Evolutionary conservation across 2,113 vertebrate genomes (phyloP).

Genomic region (Zeus faber): DNA sequence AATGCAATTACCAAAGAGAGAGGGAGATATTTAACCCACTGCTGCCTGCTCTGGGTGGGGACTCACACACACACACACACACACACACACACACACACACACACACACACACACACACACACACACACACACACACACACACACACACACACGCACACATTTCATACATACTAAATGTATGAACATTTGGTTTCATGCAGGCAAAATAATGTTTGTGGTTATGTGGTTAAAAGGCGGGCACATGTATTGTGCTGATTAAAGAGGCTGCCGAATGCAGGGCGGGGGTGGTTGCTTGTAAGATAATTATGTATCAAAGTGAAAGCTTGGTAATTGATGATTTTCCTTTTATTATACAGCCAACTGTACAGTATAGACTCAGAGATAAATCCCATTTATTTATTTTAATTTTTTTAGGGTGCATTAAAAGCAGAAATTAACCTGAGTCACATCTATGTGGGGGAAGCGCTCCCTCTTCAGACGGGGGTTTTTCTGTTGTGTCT

Average conservation of each 20-base stretch:
- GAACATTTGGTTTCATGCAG: constrained; percentile 24
- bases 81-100: not conserved
- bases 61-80: not conserved
- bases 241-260: constrained; percentile 43
- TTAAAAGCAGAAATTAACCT: too few species aligned
- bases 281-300: constrained; percentile 36
- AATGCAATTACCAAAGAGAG: not conserved
- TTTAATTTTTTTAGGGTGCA: too few species aligned
- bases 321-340: constrained; percentile 38
- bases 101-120: not conserved
- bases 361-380: too few species aligned
- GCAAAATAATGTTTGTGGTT: constrained; percentile 16
- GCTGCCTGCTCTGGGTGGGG: not conserved
- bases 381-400: too few species aligned
- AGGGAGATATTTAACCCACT: not conserved
- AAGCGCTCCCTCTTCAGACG: too few species aligned
- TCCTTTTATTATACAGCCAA: constrained; percentile 20
- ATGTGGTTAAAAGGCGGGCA: constrained; percentile 15
- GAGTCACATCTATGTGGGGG: too few species aligned
- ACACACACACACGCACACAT: not conserved
- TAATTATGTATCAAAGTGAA: constrained; percentile 53
- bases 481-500: constrained; percentile 4
- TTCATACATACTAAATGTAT: constrained; percentile 5
- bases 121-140: not conserved
- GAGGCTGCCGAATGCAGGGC: constrained; percentile 30